Conservation (phyloP, 2,797 vertebrate genomes). For the Crenuchus spilurus region DNA sequence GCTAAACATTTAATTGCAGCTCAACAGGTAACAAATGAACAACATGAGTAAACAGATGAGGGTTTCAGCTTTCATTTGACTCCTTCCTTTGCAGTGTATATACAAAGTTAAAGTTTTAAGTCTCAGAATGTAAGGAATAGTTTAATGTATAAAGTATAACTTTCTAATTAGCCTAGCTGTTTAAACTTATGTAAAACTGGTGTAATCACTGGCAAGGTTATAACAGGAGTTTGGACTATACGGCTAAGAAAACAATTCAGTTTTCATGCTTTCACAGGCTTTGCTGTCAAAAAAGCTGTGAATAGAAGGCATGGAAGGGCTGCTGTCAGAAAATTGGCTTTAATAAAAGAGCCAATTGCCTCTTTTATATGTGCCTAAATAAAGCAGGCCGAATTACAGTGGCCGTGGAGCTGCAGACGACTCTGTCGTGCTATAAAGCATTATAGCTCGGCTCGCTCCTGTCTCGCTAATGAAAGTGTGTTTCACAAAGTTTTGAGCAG, state of each 20-base stretch:
- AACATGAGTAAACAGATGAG: too few relatives aligned
- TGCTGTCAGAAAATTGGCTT: slow-evolving; percentile 32
- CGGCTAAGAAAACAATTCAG: background rate
- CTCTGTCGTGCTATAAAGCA: background rate
- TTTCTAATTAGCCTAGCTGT: too few relatives aligned
- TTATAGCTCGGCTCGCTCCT: background rate
- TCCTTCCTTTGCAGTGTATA: too few relatives aligned
- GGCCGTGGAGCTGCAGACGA: background rate
- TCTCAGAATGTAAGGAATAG: too few relatives aligned
- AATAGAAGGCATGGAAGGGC: background rate
- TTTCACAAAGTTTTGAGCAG: slow-evolving; percentile 3
- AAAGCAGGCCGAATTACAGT: slow-evolving; percentile 38
- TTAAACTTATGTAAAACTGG: too few relatives aligned
- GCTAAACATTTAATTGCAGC: too few relatives aligned
- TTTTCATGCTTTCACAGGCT: background rate
- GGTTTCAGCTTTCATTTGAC: too few relatives aligned
- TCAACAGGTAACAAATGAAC: too few relatives aligned
- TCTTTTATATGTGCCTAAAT: slow-evolving; percentile 43
- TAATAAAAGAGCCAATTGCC: slow-evolving; percentile 38
- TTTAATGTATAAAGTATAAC: too few relatives aligned
- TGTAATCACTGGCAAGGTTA: background rate
- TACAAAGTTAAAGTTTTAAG: too few relatives aligned
- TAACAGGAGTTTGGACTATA: background rate
- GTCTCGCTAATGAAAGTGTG: slow-evolving; percentile 30
- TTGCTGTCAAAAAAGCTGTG: background rate